Percentiles rank a stretch among this genome's conserved stretches.
Conservation (phyloP, 1,140 invertebrate species). For the Procambarus virginalis region DNA sequence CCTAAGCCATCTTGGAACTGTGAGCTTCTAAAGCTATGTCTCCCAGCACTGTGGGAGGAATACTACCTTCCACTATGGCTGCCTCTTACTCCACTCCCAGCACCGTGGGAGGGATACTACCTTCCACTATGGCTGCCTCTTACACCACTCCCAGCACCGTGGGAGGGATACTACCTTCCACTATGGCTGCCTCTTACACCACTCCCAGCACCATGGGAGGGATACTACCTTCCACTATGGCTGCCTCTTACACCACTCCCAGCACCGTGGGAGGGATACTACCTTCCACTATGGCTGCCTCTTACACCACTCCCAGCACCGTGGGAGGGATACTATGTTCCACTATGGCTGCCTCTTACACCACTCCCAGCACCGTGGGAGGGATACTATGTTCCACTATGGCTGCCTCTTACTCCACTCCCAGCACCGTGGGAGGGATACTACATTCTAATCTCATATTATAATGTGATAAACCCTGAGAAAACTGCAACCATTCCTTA, state of each 20-base stretch:
- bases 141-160: not conserved
- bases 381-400: not conserved
- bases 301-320: not conserved
- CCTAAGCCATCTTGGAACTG: not conserved
- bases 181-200: not conserved
- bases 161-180: not conserved
- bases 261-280: not conserved
- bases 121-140: not conserved
- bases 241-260: not conserved
- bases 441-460: not conserved
- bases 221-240: not conserved
- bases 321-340: not conserved
- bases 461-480: conserved; percentile 17
- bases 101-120: not conserved
- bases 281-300: not conserved
- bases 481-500: not conserved
- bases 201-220: not conserved
- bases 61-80: not conserved
- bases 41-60: not conserved
- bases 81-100: not conserved
- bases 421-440: not conserved
- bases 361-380: not conserved
- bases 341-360: not conserved
- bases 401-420: not conserved
- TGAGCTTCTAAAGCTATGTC: not conserved